Conservation (phyloP, 23 tunicate species). For the Styela plicata region DNA sequence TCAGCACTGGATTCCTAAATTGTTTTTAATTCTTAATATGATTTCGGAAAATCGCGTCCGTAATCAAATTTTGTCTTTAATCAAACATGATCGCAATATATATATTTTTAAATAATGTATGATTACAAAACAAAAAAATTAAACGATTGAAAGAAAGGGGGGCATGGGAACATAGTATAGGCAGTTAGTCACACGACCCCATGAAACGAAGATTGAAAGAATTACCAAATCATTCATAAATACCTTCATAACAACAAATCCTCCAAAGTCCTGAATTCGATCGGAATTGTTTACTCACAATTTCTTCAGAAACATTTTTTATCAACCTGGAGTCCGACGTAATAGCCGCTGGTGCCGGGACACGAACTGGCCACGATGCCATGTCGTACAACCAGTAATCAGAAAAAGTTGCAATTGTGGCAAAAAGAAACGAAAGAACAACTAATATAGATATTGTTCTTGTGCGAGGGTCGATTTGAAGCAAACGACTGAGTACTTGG, state of each 20-base stretch:
- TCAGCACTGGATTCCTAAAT: too few species aligned
- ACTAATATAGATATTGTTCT: background rate
- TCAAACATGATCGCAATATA: too few species aligned
- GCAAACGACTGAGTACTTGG: background rate
- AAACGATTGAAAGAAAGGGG: too few species aligned
- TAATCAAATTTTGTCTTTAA: too few species aligned
- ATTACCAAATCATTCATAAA: too few species aligned
- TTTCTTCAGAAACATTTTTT: background rate
- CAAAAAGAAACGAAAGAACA: slow-evolving; percentile 9
- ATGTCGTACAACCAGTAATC: slow-evolving; percentile 21
- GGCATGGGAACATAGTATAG: too few species aligned
- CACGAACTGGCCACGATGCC: slow-evolving; percentile 7
- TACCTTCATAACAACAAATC: slow-evolving; percentile 47
- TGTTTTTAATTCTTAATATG: too few species aligned
- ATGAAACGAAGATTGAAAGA: too few species aligned
- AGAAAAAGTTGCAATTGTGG: slow-evolving; percentile 3
- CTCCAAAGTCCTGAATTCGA: slow-evolving; percentile 57
- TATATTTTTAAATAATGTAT: too few species aligned
- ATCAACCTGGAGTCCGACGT: background rate
- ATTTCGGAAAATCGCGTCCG: too few species aligned
- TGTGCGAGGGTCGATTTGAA: background rate
- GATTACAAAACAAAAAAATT: too few species aligned
- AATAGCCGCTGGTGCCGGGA: background rate
- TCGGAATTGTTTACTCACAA: background rate
- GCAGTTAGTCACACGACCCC: too few species aligned